Evolutionary conservation across 2,888 invertebrate genomes (phyloP).

Genomic region (Glaucopsyche alexis): DNA sequence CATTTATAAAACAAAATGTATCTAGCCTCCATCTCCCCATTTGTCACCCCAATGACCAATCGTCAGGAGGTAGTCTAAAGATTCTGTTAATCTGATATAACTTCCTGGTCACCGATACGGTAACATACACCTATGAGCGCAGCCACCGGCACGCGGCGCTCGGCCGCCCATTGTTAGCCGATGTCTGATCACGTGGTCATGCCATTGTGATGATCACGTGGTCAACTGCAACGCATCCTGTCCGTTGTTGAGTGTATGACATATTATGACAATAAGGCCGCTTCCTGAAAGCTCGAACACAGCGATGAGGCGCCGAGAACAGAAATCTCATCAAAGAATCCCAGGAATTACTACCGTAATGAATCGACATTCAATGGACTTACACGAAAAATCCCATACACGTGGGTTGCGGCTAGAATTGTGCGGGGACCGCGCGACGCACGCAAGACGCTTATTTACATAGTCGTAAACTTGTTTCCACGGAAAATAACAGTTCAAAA

Average conservation of each 20-base stretch:
- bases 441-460: too few relatives aligned
- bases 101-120: conserved; percentile 7
- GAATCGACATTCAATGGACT: too few relatives aligned
- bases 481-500: too few relatives aligned
- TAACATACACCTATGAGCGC: not conserved
- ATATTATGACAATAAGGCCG: not conserved
- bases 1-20: not conserved
- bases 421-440: too few relatives aligned
- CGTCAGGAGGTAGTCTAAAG: not conserved
- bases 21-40: not conserved
- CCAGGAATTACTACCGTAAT: too few relatives aligned
- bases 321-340: too few relatives aligned
- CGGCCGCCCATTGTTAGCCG: not conserved
- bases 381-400: too few relatives aligned
- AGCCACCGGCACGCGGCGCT: not conserved
- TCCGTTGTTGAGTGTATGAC: not conserved
- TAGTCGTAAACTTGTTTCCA: too few relatives aligned
- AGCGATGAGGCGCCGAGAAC: too few relatives aligned
- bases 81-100: not conserved
- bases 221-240: conserved; percentile 6
- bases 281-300: too few relatives aligned
- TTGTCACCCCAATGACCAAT: not conserved
- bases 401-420: too few relatives aligned
- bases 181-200: not conserved
- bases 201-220: not conserved